phyloP scores from a whole-genome alignment of 2,888 invertebrate genomes.

The Cylindroiulus punctatus region DNA sequence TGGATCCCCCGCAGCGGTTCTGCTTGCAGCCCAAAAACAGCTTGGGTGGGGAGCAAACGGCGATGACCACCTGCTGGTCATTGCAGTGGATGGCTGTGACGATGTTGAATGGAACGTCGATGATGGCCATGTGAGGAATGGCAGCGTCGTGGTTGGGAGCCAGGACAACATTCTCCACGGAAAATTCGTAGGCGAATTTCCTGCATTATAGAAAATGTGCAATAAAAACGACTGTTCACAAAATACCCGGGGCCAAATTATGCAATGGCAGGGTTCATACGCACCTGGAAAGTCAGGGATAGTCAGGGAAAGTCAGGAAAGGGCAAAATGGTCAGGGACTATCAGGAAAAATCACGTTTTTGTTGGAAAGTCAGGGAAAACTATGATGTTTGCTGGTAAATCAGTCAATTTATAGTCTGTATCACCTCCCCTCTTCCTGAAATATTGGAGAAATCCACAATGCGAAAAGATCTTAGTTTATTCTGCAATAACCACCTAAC shows the following conservation, averaged over 20 bases:
- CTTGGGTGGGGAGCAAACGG: conserved; percentile 47
- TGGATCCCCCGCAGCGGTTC: neutral
- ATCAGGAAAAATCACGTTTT: no score
- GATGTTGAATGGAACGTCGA: conserved; percentile 53
- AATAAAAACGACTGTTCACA: neutral
- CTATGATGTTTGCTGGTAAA: no score
- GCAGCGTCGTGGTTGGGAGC: neutral
- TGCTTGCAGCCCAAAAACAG: conserved; percentile 43
- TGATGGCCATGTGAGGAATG: conserved; percentile 10
- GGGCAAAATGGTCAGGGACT: no score
- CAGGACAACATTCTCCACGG: neutral
- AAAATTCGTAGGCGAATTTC: conserved; percentile 52
- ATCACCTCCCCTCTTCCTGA: no score
- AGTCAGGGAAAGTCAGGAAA: no score
- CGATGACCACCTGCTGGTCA: conserved; percentile 45
- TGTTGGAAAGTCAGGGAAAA: no score
- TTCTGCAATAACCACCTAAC: no score
- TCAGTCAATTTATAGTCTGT: no score
- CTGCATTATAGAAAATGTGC: conserved; percentile 16
- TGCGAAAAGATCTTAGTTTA: no score
- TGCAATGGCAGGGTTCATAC: no score
- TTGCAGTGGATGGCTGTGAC: conserved; percentile 55
- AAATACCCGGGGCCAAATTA: neutral
- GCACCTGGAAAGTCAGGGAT: no score
- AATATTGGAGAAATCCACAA: no score